A percentile compares a stretch with the other conserved stretches of the same genome.
Evolutionary conservation across 1,140 invertebrate species (phyloP).

Genomic region (Bombyx mandarina): DNA sequence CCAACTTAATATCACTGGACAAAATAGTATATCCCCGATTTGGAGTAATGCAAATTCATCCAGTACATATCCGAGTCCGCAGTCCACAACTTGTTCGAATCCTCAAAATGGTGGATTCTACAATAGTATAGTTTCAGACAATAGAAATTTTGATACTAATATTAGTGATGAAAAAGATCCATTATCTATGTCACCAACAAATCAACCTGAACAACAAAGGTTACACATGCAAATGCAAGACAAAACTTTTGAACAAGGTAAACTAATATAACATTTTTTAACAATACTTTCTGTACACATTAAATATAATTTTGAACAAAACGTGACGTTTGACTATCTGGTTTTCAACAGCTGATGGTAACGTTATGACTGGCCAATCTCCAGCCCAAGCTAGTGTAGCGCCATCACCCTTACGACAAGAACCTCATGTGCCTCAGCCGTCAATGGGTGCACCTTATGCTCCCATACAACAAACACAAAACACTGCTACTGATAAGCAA

Average conservation of each 20-base stretch:
- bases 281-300: not conserved
- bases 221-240: slow-evolving; percentile 45
- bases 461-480: slow-evolving; percentile 26
- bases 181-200: slow-evolving; percentile 66
- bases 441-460: slow-evolving; percentile 68
- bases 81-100: slow-evolving; percentile 56
- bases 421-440: slow-evolving; percentile 65
- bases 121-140: slow-evolving; percentile 53
- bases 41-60: slow-evolving; percentile 66
- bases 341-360: slow-evolving; percentile 36
- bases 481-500: slow-evolving; percentile 49
- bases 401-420: slow-evolving; percentile 62
- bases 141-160: slow-evolving; percentile 47
- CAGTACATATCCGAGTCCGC: slow-evolving; percentile 47
- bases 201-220: slow-evolving; percentile 70
- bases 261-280: slow-evolving; percentile 8
- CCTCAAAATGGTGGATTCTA: slow-evolving; percentile 71
- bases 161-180: slow-evolving; percentile 70
- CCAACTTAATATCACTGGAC: slow-evolving; percentile 69
- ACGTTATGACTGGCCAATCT: slow-evolving; percentile 68
- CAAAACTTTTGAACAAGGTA: slow-evolving; percentile 59
- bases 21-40: slow-evolving; percentile 71
- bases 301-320: not conserved
- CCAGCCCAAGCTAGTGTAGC: slow-evolving; percentile 73
- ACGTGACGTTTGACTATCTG: not conserved